Base-by-base conservation (phyloP, 2,888 invertebrate species). In the Osedax fenrisi region DNA sequence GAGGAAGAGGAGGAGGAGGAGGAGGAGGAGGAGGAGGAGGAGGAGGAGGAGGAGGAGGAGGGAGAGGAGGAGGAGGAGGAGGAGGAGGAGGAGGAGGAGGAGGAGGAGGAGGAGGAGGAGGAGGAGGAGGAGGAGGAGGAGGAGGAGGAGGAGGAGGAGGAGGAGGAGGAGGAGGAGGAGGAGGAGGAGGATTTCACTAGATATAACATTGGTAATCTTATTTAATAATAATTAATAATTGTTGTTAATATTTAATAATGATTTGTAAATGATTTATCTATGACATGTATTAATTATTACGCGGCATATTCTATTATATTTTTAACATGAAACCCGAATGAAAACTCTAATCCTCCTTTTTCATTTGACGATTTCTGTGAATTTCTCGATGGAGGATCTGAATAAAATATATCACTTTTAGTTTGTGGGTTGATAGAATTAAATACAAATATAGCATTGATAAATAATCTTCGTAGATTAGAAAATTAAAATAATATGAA, bases 21-120 rank as follows among this genome's bases (percentile, higher is more conserved):
- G 17, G 68, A 21, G 26, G 62, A 23, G 24, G 94, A 0, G 92
- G 91, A 24, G 91, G 91, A 10, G 91, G 90, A 27, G 79, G 79
- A 62, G 76, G 76, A 86, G 85, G 61, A 41, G 74, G 76, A 41
- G 78, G 76, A 3, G 75, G 76, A 59, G 78, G 75, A 27, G 76
- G 61, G 23, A 22, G 13, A 59, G 22, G 72, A 74, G 72, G 27
- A 21, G 5, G 73, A 75, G 62, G 22, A 64, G 72, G 26, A 75
- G 73, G 73, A 72, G 24, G 56, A 59, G 59, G 73, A 67, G 66
- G 86, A 13, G 89, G 89, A 23, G 89, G 88, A 21, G 88, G 88
- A 23, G 56, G 10, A 2, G 5, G 25, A 25, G 0, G n/a, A 17
- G 23, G n/a, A 66, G 17, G 2, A n/a, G 26, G 71, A 61, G 70